Percentiles rank a stretch among this genome's conserved stretches.
Evolutionary conservation across 2,113 vertebrate species (phyloP).

Genomic region (Laticauda colubrina): DNA sequence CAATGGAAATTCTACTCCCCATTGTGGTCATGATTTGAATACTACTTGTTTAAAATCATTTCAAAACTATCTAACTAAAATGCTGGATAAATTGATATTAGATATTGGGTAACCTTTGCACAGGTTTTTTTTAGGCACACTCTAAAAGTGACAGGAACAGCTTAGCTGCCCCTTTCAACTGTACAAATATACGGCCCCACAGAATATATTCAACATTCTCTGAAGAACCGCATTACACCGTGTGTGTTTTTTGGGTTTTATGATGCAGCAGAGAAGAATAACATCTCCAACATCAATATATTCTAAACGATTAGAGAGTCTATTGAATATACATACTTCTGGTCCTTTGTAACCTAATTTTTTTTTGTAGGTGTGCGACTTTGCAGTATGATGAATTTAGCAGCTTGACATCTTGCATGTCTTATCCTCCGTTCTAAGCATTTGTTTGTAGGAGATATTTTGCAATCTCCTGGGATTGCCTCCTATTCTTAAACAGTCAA

Average conservation of each 20-base stretch:
- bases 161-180: not conserved
- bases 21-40: too few relatives aligned
- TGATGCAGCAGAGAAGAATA: not conserved
- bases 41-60: not conserved
- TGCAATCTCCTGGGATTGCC: not conserved
- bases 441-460: not conserved
- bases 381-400: not conserved
- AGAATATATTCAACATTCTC: not conserved
- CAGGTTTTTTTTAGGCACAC: not conserved
- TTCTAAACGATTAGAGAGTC: not conserved
- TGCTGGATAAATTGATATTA: not conserved
- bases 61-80: not conserved
- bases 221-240: accelerated
- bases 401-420: not conserved
- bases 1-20: too few relatives aligned
- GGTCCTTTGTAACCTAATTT: not conserved
- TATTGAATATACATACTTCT: not conserved
- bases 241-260: not conserved
- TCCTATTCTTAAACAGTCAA: not conserved
- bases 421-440: not conserved
- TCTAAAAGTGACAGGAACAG: not conserved
- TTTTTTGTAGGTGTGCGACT: not conserved
- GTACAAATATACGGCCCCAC: not conserved
- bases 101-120: not conserved
- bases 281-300: not conserved